A percentile compares a stretch with the other conserved stretches of the same genome.
phyloP scores from a whole-genome alignment of 2,797 vertebrate species.

The Tragopan temminckii region DNA sequence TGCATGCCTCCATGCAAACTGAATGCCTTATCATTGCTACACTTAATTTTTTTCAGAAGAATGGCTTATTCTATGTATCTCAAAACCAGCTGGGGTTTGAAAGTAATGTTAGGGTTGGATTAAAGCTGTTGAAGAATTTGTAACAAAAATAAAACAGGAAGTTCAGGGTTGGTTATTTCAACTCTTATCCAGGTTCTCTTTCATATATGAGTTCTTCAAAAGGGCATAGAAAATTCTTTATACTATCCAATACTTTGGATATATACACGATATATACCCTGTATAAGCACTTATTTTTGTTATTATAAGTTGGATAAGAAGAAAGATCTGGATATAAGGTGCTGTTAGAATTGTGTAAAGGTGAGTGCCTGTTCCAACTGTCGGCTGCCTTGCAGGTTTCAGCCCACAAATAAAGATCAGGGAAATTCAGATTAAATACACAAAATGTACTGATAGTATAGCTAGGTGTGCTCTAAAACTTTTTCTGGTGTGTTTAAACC shows the following conservation, averaged over 20 bases:
- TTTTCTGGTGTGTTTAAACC: not conserved
- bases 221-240: not conserved
- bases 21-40: not conserved
- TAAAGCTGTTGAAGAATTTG: not conserved
- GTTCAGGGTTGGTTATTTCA: not conserved
- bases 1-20: not conserved
- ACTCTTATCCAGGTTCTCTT: not conserved
- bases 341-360: not conserved
- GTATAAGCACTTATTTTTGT: not conserved
- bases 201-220: not conserved
- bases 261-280: no score
- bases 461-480: not conserved
- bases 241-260: no score
- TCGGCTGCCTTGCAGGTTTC: not conserved
- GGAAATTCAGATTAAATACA: not conserved
- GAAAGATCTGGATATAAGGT: not conserved
- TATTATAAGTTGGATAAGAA: not conserved
- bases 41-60: not conserved
- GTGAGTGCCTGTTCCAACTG: not conserved
- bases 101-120: not conserved
- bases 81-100: not conserved
- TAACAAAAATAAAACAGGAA: not conserved
- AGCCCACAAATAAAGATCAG: not conserved
- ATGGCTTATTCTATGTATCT: not conserved
- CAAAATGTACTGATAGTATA: not conserved